These are phyloP conservation scores for Panulirus ornatus DNA, from an alignment of 1,140 invertebrate species.

Conservation along the genomic window DNA sequence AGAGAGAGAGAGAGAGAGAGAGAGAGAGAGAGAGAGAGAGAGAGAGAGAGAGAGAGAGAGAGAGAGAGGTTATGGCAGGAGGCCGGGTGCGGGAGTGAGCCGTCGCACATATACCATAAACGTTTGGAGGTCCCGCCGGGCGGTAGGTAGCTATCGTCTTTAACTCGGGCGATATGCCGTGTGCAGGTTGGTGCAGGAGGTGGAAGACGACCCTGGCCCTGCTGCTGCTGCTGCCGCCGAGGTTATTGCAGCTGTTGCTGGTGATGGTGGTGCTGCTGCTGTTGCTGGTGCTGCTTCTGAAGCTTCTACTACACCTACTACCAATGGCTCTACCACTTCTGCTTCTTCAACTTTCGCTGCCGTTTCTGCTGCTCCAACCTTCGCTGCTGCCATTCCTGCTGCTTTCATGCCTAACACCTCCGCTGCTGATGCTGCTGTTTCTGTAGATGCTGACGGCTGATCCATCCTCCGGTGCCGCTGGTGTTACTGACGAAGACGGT, in stretches of 20 bases:
- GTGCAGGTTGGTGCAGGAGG: background rate
- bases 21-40: constrained; percentile 13
- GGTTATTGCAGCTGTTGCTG: too few species aligned
- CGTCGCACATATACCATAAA: too few species aligned
- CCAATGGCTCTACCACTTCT: background rate
- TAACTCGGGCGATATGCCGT: background rate
- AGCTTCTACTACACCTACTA: too few species aligned
- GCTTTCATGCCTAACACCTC: background rate
- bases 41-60: background rate
- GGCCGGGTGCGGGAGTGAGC: too few species aligned
- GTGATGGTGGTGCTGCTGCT: background rate
- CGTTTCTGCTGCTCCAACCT: background rate
- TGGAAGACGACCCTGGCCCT: background rate
- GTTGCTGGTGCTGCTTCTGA: background rate
- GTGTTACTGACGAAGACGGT: background rate
- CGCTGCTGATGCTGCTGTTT: background rate
- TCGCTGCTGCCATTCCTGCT: background rate
- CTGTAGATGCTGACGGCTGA: background rate
- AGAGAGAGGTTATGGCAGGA: too few species aligned
- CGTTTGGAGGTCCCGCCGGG: background rate
- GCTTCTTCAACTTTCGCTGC: background rate
- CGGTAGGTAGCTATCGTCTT: background rate
- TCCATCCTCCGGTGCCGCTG: background rate
- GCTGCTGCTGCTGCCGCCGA: background rate
- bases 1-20: constrained; percentile 5